A percentile compares a stretch with the other conserved stretches of the same genome.
These are phyloP conservation scores for Nebria brevicollis DNA, from an alignment of 2,888 invertebrate species.

Conservation along the genomic window DNA sequence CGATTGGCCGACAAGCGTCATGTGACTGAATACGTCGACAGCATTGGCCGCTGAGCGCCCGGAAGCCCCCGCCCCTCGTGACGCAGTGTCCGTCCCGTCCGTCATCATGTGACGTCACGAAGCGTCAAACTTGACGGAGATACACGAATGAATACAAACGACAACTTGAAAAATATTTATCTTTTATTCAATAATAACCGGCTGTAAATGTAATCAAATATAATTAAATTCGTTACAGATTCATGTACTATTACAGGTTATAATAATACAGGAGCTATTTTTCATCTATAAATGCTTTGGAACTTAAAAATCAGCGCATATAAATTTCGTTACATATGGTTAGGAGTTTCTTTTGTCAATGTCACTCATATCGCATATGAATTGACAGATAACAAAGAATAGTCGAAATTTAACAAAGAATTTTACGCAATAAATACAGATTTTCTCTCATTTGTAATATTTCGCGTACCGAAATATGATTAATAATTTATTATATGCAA, in stretches of 20 bases:
- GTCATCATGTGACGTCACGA: conserved; percentile 58
- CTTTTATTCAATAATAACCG: conserved; percentile 13
- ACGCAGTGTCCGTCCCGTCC: conserved; percentile 62
- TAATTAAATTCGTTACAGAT: conserved; percentile 26
- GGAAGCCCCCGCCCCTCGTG: conserved; percentile 59
- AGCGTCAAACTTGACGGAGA: conserved; percentile 43
- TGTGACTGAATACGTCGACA: conserved; percentile 60
- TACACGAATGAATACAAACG: conserved; percentile 35
- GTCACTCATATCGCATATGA: not conserved
- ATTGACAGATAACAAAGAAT: conserved; percentile 31
- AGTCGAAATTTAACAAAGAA: conserved; percentile 23
- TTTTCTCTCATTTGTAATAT: no score
- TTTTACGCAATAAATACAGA: no score
- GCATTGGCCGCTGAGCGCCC: conserved; percentile 61
- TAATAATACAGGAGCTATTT: not conserved
- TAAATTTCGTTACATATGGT: conserved; percentile 13
- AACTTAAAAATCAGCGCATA: not conserved
- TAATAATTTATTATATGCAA: not conserved
- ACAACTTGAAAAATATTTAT: conserved; percentile 11
- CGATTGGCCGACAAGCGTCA: conserved; percentile 64
- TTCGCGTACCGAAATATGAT: no score
- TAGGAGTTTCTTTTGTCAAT: conserved; percentile 37
- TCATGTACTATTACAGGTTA: conserved; percentile 7
- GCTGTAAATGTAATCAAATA: conserved; percentile 16
- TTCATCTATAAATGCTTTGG: not conserved